Evolutionary conservation across 1,140 invertebrate genomes (phyloP), one percentile per base, ranked within the genome.

Genomic region (Macrosteles quadrilineatus): DNA sequence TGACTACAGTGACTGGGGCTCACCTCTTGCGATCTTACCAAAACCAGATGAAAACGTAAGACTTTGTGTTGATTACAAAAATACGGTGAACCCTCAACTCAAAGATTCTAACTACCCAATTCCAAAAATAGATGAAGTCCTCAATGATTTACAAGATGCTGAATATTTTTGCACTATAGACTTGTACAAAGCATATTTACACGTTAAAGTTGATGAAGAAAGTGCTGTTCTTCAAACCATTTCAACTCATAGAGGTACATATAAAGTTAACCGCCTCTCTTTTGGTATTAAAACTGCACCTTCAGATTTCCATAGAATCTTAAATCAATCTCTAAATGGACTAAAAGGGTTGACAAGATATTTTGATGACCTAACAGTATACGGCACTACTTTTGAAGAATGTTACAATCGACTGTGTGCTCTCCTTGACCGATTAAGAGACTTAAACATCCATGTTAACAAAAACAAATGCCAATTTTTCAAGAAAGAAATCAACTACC

Each of bases 261-360:
- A 77, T 63, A 14, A 65, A 57, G 78, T 81, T 73, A 80, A 80
- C 66, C 69, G 79, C 47, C 62, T 85, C 9, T 78, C 76, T 3
- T 86, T 84, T 77, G 84, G 82, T 11, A 77, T 86, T 4, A 78
- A 80, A 68, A 78, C 77, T 19, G 81, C 83, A 0, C 81, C 84
- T 21, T 73, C 77, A n/a, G 79, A 83, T 68, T 87, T 86, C 71
- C 82, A 87, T 73, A 43, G 78, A 68, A 75, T 80, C 19, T 82
- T 86, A 23, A 80, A 83, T 45, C 70, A 77, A 69, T 71, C 81
- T 3, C 63, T 85, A 11, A 53, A 45, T 45, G 74, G 72, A 29
- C 59, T 82, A 4, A 71, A 73, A 50, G 36, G 3, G n/a, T 21
- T 19, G n/a, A 55, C n/a, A 55, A 27, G n/a, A 21, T 55, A 55